These are phyloP conservation scores for Rotaria magnacalcarata DNA, from an alignment of 2,888 invertebrate species.

Conservation along the genomic window DNA sequence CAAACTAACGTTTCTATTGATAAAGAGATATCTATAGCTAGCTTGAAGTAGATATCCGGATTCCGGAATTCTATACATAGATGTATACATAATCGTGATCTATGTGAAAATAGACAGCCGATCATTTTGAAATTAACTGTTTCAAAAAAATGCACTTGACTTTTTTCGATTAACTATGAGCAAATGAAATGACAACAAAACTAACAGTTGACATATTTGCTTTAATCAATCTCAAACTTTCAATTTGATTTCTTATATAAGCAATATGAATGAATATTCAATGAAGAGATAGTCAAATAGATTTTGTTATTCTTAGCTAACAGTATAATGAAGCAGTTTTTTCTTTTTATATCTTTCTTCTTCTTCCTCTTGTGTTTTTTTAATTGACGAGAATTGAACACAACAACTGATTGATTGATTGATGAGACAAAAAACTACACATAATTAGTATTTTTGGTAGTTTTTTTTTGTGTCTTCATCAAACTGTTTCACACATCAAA, in stretches of 20 bases:
- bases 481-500: not conserved
- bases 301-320: not conserved
- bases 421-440: not conserved
- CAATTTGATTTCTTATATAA: not conserved
- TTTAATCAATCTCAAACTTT: not conserved
- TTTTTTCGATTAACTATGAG: constrained; percentile 3
- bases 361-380: not conserved
- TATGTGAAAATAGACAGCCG: not conserved
- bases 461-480: not conserved
- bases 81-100: not conserved
- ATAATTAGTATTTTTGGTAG: too few species aligned
- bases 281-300: not conserved
- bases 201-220: not conserved
- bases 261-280: not conserved
- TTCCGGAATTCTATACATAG: not conserved
- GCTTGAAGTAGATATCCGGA: not conserved
- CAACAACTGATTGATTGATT: not conserved
- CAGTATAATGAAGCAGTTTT: not conserved
- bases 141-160: not conserved
- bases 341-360: too few species aligned
- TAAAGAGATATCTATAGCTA: too few species aligned
- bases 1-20: too few species aligned
- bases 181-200: constrained; percentile 19
- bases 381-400: not conserved
- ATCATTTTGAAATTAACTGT: not conserved